These are phyloP conservation scores for Psammodynastes pulverulentus DNA, from an alignment of 2,113 vertebrate species.

Conservation along the genomic window DNA sequence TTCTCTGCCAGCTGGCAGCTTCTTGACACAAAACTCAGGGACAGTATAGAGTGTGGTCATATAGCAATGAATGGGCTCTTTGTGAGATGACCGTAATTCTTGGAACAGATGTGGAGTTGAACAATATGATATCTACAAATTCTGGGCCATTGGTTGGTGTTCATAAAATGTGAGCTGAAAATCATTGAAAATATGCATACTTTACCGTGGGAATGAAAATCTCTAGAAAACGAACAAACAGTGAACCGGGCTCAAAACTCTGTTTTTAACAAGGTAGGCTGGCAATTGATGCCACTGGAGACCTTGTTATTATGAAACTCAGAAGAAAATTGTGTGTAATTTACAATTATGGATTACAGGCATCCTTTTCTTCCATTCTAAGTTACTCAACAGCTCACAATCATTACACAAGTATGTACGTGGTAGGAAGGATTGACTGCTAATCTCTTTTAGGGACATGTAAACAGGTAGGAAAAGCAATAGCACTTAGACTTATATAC, in stretches of 20 bases:
- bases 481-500: too few relatives aligned
- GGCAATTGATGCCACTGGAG: background rate
- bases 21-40: conserved; percentile 42
- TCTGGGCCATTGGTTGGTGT: conserved; percentile 42
- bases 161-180: conserved; percentile 18
- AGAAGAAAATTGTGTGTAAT: background rate
- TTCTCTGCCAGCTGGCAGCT: conserved; percentile 54
- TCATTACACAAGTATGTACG: background rate
- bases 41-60: conserved; percentile 42
- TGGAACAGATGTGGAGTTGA: conserved; percentile 45
- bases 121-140: conserved; percentile 37
- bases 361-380: background rate
- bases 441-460: background rate
- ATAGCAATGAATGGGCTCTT: conserved; percentile 65
- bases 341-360: background rate
- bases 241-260: conserved; percentile 6
- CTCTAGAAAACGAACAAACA: background rate
- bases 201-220: background rate
- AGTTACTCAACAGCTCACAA: background rate
- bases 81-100: conserved; percentile 48
- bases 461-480: too few relatives aligned
- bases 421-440: background rate
- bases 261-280: background rate
- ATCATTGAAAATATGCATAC: background rate
- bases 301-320: background rate